Percentiles rank a stretch among this genome's conserved stretches.
Conservation (phyloP, 2,113 vertebrate genomes). For the Rissa tridactyla region DNA sequence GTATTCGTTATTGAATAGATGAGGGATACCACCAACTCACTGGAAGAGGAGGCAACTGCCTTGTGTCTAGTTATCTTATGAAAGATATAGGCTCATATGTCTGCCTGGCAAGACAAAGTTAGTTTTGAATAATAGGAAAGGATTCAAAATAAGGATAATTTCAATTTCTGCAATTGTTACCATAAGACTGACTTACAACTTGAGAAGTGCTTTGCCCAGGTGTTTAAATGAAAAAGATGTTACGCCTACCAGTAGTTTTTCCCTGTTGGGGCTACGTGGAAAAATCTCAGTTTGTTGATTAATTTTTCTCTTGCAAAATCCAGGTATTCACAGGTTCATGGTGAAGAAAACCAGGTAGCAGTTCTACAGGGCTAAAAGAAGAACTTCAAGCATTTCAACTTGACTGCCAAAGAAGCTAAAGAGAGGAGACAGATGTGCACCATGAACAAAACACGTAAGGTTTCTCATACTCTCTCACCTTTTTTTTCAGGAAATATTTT, state of each 20-base stretch:
- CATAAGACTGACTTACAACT: not conserved
- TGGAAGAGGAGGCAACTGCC: not conserved
- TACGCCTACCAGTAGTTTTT: not conserved
- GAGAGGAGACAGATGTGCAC: not conserved
- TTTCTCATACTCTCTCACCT: not conserved
- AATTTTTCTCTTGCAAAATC: not conserved
- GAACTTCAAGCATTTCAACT: not conserved
- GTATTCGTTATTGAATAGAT: not conserved
- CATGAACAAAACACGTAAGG: not conserved
- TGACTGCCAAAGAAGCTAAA: not conserved
- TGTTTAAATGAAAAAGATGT: not conserved
- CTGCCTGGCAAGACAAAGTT: not conserved
- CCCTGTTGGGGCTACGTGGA: not conserved
- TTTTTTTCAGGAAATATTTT: not conserved
- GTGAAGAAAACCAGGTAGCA: not conserved
- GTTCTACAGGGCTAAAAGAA: not conserved
- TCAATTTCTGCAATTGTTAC: not conserved
- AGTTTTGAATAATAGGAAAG: not conserved
- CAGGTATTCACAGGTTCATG: not conserved
- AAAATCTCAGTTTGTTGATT: not conserved
- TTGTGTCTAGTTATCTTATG: not conserved
- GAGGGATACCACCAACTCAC: not conserved
- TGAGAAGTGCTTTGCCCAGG: not conserved
- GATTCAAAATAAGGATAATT: not conserved
- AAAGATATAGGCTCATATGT: not conserved